Evolutionary conservation across 1,140 invertebrate genomes (phyloP).

Genomic region (Odontomachus brunneus): DNA sequence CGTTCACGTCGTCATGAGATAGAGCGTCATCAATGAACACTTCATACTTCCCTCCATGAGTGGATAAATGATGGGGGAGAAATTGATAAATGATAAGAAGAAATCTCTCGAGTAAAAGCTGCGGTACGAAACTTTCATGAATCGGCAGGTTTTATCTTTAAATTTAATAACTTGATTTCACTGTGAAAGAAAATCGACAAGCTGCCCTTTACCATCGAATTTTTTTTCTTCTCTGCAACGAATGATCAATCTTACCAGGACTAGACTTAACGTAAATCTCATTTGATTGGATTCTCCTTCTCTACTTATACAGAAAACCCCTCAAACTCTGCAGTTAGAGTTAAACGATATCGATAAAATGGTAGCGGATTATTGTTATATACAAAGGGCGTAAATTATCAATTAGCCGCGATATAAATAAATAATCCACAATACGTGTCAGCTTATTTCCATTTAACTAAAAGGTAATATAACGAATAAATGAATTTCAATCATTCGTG

Average conservation of each 20-base stretch:
- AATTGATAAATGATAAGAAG: no score
- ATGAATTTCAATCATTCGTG: no score
- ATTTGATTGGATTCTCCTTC: not conserved
- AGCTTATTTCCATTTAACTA: no score
- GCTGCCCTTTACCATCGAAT: not conserved
- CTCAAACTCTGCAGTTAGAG: not conserved
- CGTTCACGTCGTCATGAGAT: not conserved
- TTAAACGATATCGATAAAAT: not conserved
- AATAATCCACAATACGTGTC: no score
- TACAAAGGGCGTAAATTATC: not conserved
- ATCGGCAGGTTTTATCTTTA: not conserved
- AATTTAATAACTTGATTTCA: not conserved
- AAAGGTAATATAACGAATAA: no score
- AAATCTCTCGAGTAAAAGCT: constrained; percentile 3
- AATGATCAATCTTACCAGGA: not conserved
- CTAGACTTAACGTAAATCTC: not conserved
- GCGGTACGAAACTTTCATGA: not conserved
- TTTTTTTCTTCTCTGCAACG: not conserved
- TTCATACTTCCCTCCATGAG: not conserved
- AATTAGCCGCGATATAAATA: no score
- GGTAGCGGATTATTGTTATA: not conserved
- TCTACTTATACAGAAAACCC: not conserved
- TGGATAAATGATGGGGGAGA: no score
- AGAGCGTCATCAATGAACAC: constrained; percentile 12
- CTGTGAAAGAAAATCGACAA: not conserved